These are phyloP conservation scores for Helicolenus hilgendorfi DNA, from an alignment of 2,797 vertebrate species.

Conservation along the genomic window DNA sequence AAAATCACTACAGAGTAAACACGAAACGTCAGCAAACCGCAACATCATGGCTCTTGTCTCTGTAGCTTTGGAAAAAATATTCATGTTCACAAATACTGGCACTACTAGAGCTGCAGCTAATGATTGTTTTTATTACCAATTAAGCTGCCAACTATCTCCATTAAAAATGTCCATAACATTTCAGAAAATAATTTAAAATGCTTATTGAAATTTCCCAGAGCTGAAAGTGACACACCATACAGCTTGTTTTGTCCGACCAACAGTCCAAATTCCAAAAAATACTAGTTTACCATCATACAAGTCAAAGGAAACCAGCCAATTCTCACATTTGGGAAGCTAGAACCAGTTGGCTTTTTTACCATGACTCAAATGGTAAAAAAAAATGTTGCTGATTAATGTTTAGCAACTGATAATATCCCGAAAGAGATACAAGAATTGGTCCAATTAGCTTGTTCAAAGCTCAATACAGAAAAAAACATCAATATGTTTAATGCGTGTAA, in stretches of 20 bases:
- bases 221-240: neutral
- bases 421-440: neutral
- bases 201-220: too few species aligned
- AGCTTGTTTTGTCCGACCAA: neutral
- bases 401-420: neutral
- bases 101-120: neutral
- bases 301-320: neutral
- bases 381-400: neutral
- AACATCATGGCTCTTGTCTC: neutral
- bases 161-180: neutral
- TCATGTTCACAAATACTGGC: neutral
- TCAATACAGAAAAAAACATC: slow-evolving; percentile 4
- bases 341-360: too few species aligned
- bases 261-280: neutral
- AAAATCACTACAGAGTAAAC: neutral
- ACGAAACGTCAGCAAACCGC: neutral
- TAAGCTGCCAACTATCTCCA: neutral
- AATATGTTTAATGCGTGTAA: neutral
- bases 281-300: neutral
- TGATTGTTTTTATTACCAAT: neutral
- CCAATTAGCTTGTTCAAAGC: neutral
- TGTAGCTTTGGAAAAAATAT: neutral
- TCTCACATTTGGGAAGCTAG: neutral
- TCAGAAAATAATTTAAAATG: neutral
- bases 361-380: neutral